Evolutionary conservation across 2,797 vertebrate species (phyloP).

Genomic region (Gallinago nigripennis): DNA sequence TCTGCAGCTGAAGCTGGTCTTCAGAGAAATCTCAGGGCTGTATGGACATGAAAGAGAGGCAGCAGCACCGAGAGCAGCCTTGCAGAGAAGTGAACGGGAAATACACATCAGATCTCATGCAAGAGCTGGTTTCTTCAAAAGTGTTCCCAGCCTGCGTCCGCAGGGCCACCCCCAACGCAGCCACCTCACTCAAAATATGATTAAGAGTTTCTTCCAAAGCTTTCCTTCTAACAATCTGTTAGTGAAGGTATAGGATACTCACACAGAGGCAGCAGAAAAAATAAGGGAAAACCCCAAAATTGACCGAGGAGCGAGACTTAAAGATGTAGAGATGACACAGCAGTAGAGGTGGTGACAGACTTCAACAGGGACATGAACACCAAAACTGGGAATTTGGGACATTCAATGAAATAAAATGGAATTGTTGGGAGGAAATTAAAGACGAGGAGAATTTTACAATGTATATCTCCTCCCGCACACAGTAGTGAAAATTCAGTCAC

Average conservation of each 20-base stretch:
- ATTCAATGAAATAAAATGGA: background rate
- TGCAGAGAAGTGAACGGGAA: background rate
- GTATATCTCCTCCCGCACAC: background rate
- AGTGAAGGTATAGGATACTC: background rate
- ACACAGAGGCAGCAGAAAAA: background rate
- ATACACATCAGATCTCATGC: background rate
- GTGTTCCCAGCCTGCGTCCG: accelerated
- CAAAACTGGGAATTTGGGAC: background rate
- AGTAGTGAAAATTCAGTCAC: background rate
- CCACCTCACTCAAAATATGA: background rate
- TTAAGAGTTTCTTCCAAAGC: background rate
- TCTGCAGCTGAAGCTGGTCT: background rate
- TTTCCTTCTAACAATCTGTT: background rate
- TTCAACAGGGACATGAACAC: background rate
- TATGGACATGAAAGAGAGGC: background rate
- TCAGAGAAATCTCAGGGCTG: background rate
- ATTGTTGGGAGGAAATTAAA: background rate
- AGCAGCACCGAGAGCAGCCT: background rate
- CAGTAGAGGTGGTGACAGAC: background rate
- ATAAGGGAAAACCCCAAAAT: background rate
- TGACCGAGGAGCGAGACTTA: background rate
- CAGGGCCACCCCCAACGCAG: background rate
- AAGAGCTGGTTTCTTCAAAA: background rate
- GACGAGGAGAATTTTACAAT: background rate
- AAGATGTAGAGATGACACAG: background rate